Base-by-base conservation (phyloP, 2,797 vertebrate genomes). In the Mycteria americana region DNA sequence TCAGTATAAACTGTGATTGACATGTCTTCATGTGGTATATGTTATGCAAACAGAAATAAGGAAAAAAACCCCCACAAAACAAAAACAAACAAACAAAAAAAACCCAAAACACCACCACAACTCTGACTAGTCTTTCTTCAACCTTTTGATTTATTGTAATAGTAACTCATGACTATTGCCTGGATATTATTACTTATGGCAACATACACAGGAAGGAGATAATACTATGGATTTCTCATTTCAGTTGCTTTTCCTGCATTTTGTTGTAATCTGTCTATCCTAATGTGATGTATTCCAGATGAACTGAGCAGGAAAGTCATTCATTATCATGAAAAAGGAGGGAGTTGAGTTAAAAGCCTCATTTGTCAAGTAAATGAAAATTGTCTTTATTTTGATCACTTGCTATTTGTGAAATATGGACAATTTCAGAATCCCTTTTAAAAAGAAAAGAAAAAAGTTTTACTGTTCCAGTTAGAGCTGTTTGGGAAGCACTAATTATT, bases 281-380 rank as follows among this genome's bases (percentile, higher is more conserved):
- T 80, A 35, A 79, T 57, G 31, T 35, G n/a, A 92, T 92, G n/a
- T 30, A 82, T 88, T 94, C 37, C 85, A 87, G 88, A 79, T 74
- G 46, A 95, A 87, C 59, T 33, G 60, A 90, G 48, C 46, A 67
- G 67, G 63, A 78, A 96, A 88, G 48, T 51, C 17, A 79, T 93
- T 85, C 63, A 57, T 96, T 95, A 92, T n/a, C 39, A 13, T 31
- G 69, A 87, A 94, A 92, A 85, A 83, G 65, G 65, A 59, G 54
- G 74, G 90, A 89, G 74, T 77, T 72, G 35, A 62, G 31, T 89
- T 91, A 84, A 89, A 92, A 93, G 57, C 88, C 59, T 91, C 76
- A 88, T 95, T 96, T 95, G 77, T 96, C 92, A 94, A 93, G 39
- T 74, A 87, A 82, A 93, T 64, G 88, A 92, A 96, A 95, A 93